These are phyloP conservation scores for Rhyzopertha dominica DNA, from an alignment of 1,140 invertebrate genomes.

Conservation along the genomic window DNA sequence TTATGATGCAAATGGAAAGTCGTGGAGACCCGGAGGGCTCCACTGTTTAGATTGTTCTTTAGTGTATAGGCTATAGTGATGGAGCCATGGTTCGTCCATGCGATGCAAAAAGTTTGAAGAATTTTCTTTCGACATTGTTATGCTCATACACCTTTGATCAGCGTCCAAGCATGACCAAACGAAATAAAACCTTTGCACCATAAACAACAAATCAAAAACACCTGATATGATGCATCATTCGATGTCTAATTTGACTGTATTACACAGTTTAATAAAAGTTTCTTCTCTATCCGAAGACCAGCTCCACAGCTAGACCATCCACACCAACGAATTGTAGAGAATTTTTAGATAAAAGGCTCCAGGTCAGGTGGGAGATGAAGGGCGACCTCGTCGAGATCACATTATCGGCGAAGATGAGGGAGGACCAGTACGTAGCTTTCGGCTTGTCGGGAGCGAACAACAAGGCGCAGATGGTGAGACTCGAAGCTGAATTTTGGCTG, in stretches of 20 bases:
- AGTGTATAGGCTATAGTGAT: too few species aligned
- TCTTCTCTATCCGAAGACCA: conserved; percentile 55
- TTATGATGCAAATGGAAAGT: too few species aligned
- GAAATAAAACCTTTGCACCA: too few species aligned
- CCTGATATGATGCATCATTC: background rate
- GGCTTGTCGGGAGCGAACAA: conserved; percentile 74
- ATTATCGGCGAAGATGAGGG: conserved; percentile 67
- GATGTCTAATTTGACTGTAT: too few species aligned
- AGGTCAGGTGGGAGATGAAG: conserved; percentile 75
- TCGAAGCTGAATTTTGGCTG: background rate
- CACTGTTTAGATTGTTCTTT: too few species aligned
- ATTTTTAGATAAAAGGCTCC: conserved; percentile 68
- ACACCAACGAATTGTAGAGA: conserved; percentile 72
- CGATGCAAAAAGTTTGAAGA: too few species aligned
- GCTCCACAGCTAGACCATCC: conserved; percentile 59
- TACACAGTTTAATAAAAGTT: conserved; percentile 14
- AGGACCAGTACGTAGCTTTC: conserved; percentile 85
- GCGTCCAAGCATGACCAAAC: too few species aligned
- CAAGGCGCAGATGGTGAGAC: conserved; percentile 56
- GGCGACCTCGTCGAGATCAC: conserved; percentile 70
- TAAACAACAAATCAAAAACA: background rate
- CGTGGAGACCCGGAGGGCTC: too few species aligned
- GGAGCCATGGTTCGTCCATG: too few species aligned
- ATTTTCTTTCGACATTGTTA: too few species aligned
- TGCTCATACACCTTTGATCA: too few species aligned